Evolutionary conservation across 2,797 vertebrate genomes (phyloP), one percentile per base, ranked within the genome.

Genomic region (Clarias fuscus): DNA sequence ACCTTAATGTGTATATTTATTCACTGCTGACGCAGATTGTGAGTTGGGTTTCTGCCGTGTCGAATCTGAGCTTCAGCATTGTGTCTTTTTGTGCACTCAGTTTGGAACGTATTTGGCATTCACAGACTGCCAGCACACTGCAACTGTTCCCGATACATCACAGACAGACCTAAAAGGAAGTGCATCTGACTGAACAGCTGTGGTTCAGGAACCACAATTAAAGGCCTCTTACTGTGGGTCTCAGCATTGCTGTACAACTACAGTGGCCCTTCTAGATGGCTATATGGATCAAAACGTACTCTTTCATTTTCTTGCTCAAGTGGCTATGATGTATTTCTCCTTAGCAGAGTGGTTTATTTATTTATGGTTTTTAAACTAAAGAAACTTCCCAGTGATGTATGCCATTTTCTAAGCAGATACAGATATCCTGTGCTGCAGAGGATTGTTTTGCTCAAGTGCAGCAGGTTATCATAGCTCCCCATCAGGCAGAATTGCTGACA

Each of bases 171-270:
- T 73, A 58, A 84, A 86, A 88, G 82, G 90, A 89, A 88, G 82
- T 86, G 86, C 53, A 67, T 85, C 82, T 87, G 70, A 85, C 86
- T 89, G 85, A 65, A 88, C 85, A 82, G 87, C 88, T 84, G 83
- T n/a, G 83, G 88, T 84, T 89, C 30, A 65, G 83, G 20, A 89
- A 82, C 87, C 85, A 85, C 85, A 91, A 89, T 89, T 89, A 89
- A 86, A 91, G 90, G 85, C 56, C 61, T 83, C 76, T n/a, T 64
- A 83, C 86, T 88, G 81, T 88, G 76, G 88, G 62, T 82, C 76
- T 80, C 73, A 56, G 5, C 59, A 64, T 37, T 84, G 86, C 76
- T 87, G 59, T 73, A 77, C 20, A 82, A 40, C 59, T 67, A 80
- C 81, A 84, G 83, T 79, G 73, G 68, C 77, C 68, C 70, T 84